These are phyloP conservation scores for Boloria euphrosyne DNA, from an alignment of 2,888 invertebrate species.

Conservation along the genomic window DNA sequence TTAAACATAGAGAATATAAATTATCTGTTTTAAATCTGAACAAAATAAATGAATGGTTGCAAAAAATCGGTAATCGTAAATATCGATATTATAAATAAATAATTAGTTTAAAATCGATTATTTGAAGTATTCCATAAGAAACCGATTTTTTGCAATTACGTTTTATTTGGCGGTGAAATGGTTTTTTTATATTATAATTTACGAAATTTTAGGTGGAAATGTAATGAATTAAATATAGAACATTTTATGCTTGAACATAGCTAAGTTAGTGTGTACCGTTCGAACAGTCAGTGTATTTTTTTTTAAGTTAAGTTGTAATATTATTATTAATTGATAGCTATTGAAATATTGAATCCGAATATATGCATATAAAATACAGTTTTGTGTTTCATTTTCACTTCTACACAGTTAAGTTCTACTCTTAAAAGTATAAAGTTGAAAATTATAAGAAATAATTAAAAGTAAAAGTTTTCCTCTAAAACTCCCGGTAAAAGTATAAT, in stretches of 20 bases:
- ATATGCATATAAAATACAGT: slow-evolving; percentile 75
- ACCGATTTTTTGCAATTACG: slow-evolving; percentile 28
- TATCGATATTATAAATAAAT: slow-evolving; percentile 5
- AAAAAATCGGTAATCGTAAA: slow-evolving; percentile 14
- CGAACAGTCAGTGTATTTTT: slow-evolving; percentile 77
- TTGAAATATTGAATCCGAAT: slow-evolving; percentile 81
- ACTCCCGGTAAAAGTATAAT: too few relatives aligned
- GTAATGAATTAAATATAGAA: slow-evolving; percentile 78
- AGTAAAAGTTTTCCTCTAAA: too few relatives aligned
- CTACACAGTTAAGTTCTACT: too few relatives aligned
- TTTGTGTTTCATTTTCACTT: slow-evolving; percentile 31
- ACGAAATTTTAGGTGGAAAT: slow-evolving; percentile 53
- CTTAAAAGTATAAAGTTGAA: too few relatives aligned
- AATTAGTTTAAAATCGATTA: slow-evolving; percentile 12
- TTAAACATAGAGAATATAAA: slow-evolving; percentile 21
- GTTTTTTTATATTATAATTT: slow-evolving; percentile 41
- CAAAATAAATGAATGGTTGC: slow-evolving; percentile 12
- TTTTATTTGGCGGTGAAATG: slow-evolving; percentile 18
- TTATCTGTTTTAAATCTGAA: slow-evolving; percentile 12
- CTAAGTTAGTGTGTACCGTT: slow-evolving; percentile 70
- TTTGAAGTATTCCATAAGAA: not conserved
- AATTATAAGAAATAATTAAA: too few relatives aligned
- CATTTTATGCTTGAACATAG: slow-evolving; percentile 75
- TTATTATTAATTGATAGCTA: slow-evolving; percentile 73
- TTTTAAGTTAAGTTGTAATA: slow-evolving; percentile 77